Conservation (phyloP, 2,888 invertebrate genomes). For the Pogonocherus hispidulus region DNA sequence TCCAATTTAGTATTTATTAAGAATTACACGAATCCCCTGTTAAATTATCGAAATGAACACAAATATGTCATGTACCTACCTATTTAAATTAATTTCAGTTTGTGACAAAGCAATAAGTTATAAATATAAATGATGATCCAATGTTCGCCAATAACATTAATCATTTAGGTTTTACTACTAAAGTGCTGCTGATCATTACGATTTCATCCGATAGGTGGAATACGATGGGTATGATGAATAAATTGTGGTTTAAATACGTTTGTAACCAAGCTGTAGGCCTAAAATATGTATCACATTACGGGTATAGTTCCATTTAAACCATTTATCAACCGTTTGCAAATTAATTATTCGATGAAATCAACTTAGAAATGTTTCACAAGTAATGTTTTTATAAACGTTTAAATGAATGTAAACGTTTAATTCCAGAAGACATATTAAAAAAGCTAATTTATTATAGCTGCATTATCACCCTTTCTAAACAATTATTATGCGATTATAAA, state of each 20-base stretch:
- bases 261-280: not conserved
- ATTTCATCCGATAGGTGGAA: constrained; percentile 11
- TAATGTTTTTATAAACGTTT: not conserved
- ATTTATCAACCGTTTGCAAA: not conserved
- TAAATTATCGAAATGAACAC: constrained; percentile 23
- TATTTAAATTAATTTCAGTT: constrained; percentile 28
- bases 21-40: constrained; percentile 5
- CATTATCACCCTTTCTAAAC: no score
- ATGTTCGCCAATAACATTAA: constrained; percentile 7
- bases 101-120: constrained; percentile 26
- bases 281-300: not conserved
- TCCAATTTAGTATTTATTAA: constrained; percentile 11
- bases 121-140: constrained; percentile 28
- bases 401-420: not conserved
- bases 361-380: no score
- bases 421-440: no score
- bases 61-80: constrained; percentile 14
- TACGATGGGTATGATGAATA: not conserved
- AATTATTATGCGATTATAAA: no score
- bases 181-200: constrained; percentile 10
- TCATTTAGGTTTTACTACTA: constrained; percentile 16
- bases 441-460: no score
- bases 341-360: no score
- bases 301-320: not conserved
- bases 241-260: not conserved